Base-by-base conservation (phyloP, 2,113 vertebrate genomes). In the Pao palembangensis region DNA sequence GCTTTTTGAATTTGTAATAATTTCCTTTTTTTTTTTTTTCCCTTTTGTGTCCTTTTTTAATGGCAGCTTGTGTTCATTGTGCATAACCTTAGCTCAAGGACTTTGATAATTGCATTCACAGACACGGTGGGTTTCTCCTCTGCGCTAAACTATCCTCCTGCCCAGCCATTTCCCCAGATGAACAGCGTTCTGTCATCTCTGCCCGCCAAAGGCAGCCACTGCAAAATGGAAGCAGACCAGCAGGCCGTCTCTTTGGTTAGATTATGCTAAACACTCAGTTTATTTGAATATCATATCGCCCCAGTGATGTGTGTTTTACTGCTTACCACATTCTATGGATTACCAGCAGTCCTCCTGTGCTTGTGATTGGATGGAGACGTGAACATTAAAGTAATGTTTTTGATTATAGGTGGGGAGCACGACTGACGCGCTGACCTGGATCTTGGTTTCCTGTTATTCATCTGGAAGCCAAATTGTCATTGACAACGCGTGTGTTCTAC, bases 61-160 rank as follows among this genome's bases (percentile, higher is more conserved):
- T 57, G 71, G 8, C 43, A 14, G 63, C 50, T 10, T 55, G 51
- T 31, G 17, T 18, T 67, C 46, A 31, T 57, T 15, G 2, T 49
- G 55, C 54, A 19, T 52, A 61, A 61, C 58, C 64, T 23, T 5
- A 8, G 64, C 71, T 81, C 67, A 73, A 70, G 67, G 61, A 71
- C 55, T 70, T 62, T 74, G 49, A 75, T 82, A 74, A 89, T 85
- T 79, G 62, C 74, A 80, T 88, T 85, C 60, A 56, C 87, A 84
- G 85, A 64, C 77, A 65, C 77, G 31, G 67, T 61, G 53, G 70
- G 58, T 47, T 47, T n/a, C 13, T 16, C 64, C 61, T 81, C 72
- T 74, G 66, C 43, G 75, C 64, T 80, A 63, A 38, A 38, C 34
- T 75, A 72, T 65, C 76, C 66, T 79, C 46, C 71, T 75, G 71